These are phyloP conservation scores for Podarcis siculus DNA, from an alignment of 2,797 vertebrate species.

Conservation along the genomic window DNA sequence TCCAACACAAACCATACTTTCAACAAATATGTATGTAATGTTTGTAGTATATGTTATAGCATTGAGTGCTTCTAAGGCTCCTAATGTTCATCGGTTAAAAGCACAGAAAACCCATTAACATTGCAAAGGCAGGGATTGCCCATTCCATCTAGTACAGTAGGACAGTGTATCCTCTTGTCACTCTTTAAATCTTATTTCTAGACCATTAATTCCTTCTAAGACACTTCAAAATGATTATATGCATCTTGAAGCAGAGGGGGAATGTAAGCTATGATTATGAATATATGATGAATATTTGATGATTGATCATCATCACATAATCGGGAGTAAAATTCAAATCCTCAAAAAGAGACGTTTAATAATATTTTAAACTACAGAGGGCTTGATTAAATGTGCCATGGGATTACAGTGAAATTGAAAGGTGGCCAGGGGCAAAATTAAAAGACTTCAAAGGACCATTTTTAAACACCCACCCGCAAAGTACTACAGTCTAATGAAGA, in stretches of 20 bases:
- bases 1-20: background rate
- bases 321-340: conserved; percentile 47
- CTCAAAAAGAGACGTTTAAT: background rate
- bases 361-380: conserved; percentile 18
- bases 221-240: conserved; percentile 7
- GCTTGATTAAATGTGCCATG: conserved; percentile 25
- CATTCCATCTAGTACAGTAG: background rate
- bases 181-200: conserved; percentile 29
- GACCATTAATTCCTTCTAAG: conserved; percentile 43
- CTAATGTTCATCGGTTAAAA: background rate
- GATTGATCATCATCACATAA: conserved; percentile 40
- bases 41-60: background rate
- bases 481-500: conserved; percentile 25
- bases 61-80: background rate
- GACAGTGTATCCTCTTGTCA: conserved; percentile 1
- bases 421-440: conserved; percentile 20
- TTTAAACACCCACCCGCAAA: background rate
- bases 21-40: background rate
- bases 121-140: background rate
- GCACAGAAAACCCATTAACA: conserved; percentile 1
- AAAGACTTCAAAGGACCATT: conserved; percentile 30
- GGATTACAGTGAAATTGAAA: conserved; percentile 33
- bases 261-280: conserved; percentile 30
- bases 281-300: conserved; percentile 31
- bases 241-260: background rate